Conservation (phyloP, 2,113 vertebrate genomes). For the Prochilodus magdalenae region DNA sequence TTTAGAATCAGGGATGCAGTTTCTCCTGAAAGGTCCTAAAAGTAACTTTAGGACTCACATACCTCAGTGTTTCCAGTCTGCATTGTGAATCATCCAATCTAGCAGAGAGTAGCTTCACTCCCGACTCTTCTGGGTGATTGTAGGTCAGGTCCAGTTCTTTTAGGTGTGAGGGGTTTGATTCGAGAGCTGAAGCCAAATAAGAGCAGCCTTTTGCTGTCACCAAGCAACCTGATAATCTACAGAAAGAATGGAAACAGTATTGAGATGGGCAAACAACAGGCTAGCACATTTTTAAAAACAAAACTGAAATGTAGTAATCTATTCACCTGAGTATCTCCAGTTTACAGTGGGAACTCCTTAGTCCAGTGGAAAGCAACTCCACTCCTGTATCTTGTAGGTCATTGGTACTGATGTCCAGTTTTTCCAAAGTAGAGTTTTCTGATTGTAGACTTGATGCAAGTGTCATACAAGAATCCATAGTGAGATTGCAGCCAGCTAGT, state of each 20-base stretch:
- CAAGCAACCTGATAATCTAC: not conserved
- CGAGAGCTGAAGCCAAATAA: not conserved
- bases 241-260: not conserved
- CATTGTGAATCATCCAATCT: not conserved
- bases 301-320: not conserved
- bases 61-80: constrained; percentile 24
- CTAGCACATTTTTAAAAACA: too few species aligned
- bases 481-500: not conserved
- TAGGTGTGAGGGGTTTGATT: not conserved
- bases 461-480: not conserved
- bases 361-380: not conserved
- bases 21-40: not conserved
- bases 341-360: not conserved
- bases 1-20: not conserved
- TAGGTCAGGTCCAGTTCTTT: constrained; percentile 4
- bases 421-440: not conserved
- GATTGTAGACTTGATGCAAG: not conserved
- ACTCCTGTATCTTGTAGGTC: not conserved
- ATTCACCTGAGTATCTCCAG: not conserved
- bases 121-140: not conserved
- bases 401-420: constrained; percentile 6
- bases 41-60: not conserved
- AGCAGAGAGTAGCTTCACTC: not conserved
- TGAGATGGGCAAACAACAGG: not conserved
- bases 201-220: not conserved